A percentile compares a stretch with the other conserved stretches of the same genome.
phyloP scores from a whole-genome alignment of 2,888 invertebrate genomes.

The Petrolisthes manimaculis region DNA sequence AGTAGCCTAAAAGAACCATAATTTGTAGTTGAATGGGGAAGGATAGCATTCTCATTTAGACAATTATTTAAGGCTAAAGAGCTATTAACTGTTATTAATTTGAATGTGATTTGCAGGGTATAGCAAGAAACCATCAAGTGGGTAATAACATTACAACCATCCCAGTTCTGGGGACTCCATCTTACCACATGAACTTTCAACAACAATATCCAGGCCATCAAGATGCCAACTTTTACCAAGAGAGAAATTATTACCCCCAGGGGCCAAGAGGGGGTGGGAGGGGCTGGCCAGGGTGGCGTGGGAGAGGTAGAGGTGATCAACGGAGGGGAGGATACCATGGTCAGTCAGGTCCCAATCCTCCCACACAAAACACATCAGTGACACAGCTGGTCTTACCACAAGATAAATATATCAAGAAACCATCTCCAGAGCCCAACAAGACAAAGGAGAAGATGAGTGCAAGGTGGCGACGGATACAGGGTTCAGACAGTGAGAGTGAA shows the following conservation, averaged over 20 bases:
- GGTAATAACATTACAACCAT: slow-evolving; percentile 45
- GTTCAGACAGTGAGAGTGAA: slow-evolving; percentile 61
- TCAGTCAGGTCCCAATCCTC: background rate
- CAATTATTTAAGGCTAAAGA: no score
- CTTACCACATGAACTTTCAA: slow-evolving; percentile 34
- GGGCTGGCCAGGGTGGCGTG: slow-evolving; percentile 18
- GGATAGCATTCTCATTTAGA: no score
- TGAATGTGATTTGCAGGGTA: slow-evolving; percentile 24
- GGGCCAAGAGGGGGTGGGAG: slow-evolving; percentile 15
- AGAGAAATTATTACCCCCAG: slow-evolving; percentile 14
- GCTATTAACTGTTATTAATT: background rate
- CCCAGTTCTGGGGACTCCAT: slow-evolving; percentile 43
- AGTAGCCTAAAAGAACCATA: no score
- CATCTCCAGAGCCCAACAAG: slow-evolving; percentile 42
- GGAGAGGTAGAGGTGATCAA: slow-evolving; percentile 20
- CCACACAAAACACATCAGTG: slow-evolving; percentile 13
- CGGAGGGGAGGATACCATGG: slow-evolving; percentile 22
- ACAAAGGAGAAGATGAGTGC: slow-evolving; percentile 62
- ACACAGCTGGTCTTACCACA: slow-evolving; percentile 52
- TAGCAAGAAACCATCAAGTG: slow-evolving; percentile 20
- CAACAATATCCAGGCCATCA: background rate
- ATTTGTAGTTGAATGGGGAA: no score
- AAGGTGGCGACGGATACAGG: slow-evolving; percentile 60
- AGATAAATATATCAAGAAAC: slow-evolving; percentile 54
- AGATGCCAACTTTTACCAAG: slow-evolving; percentile 21